These are phyloP conservation scores for Phalloptychus januarius DNA, from an alignment of 2,797 vertebrate genomes.

Conservation along the genomic window DNA sequence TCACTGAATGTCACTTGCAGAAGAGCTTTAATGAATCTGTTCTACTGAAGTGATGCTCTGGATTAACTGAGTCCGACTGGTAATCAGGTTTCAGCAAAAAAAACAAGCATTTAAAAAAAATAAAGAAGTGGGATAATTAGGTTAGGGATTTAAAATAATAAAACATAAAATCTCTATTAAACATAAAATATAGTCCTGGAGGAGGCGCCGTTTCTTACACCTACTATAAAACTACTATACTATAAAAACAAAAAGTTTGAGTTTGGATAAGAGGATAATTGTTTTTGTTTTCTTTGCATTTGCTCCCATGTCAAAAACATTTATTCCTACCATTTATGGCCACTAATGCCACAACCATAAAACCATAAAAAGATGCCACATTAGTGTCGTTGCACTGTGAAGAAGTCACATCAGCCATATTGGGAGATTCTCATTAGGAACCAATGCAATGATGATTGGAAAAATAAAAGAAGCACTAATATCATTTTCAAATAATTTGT, in stretches of 20 bases:
- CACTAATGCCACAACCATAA: not conserved
- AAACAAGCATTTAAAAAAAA: not conserved
- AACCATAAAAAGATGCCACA: not conserved
- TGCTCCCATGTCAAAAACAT: not conserved
- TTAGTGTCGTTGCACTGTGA: not conserved
- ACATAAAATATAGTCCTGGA: not conserved
- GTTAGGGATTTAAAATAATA: not conserved
- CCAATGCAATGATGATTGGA: not conserved
- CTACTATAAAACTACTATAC: too few relatives aligned
- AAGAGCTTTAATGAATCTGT: slow-evolving; percentile 24
- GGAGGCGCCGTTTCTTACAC: not conserved
- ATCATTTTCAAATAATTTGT: not conserved
- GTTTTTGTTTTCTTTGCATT: not conserved
- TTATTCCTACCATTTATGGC: not conserved
- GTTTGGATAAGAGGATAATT: not conserved
- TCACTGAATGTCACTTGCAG: slow-evolving; percentile 20
- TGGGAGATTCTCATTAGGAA: not conserved
- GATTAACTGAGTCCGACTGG: not conserved
- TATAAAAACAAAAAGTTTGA: not conserved
- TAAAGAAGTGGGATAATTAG: not conserved
- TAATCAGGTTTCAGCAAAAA: not conserved
- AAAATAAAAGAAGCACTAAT: not conserved
- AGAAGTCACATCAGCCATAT: not conserved
- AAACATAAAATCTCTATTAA: not conserved
- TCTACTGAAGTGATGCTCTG: slow-evolving; percentile 16